Base-by-base conservation (phyloP, 2,888 invertebrate genomes). In the Abrostola tripartita region DNA sequence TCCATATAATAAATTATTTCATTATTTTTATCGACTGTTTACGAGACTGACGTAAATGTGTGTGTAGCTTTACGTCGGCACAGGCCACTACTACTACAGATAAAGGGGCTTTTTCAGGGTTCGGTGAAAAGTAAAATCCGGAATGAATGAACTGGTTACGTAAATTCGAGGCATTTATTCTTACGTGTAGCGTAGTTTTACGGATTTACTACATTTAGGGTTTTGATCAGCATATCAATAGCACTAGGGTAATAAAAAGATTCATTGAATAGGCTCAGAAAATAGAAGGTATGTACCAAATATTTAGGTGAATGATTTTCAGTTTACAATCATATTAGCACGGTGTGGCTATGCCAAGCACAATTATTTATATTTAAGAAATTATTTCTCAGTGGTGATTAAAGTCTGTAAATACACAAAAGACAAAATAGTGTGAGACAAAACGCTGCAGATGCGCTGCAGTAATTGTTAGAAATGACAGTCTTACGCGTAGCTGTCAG, bases 21-120 rank as follows among this genome's bases (percentile, higher is more conserved):
- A 76, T 76, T 71, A 71, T 70, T 79, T 72, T 79, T 80, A 78
- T 72, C 52, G 74, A 77, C 67, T 74, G 78, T 77, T 79, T 78
- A 78, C 61, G 68, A 69, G 67, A 68, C 44, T 63, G 53, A 57
- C 47, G 50, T 44, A 35, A 6, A 54, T 37, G 42, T 61, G 53
- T 64, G 55, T 8, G 44, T 47, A 24, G 58, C 5, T 50, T 60
- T 64, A 53, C 68, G 14, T 47, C 38, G 8, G 12, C 41, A 53
- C 6, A 37, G 8, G 40, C 11, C 49, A 49, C 37, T 47, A 24
- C 44, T 47, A 24, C 44, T 14, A 47, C 24, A 47, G 44, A 47
- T 47, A 24, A 47, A 24, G 24, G 44, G 9, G 24, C 14, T 47
- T 14, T 44, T 44, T 44, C 44, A 14, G 44, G 14, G 14, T 14